Conservation (phyloP, 2,888 invertebrate species). For the Anoncus sp. region DNA sequence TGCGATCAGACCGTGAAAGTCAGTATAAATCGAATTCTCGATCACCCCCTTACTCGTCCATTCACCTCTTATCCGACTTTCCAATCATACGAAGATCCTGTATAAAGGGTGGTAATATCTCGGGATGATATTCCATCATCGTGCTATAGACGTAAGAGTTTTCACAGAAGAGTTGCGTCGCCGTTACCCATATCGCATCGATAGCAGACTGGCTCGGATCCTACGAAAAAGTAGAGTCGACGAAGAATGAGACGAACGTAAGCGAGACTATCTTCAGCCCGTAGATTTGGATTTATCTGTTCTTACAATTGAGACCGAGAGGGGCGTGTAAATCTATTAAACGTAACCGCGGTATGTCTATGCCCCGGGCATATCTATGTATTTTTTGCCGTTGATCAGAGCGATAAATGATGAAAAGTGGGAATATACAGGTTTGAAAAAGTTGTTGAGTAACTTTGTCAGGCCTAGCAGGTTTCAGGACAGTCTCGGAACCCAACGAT, state of each 20-base stretch:
- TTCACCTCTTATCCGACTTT: neutral
- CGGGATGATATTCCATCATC: conserved; percentile 38
- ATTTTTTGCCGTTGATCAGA: no score
- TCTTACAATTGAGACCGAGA: conserved; percentile 33
- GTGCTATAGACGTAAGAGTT: conserved; percentile 4
- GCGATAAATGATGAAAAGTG: no score
- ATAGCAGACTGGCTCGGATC: conserved; percentile 2
- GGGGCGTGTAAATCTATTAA: conserved; percentile 31
- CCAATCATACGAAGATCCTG: conserved; percentile 26
- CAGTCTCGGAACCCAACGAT: no score
- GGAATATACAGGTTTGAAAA: no score
- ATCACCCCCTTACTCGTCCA: neutral
- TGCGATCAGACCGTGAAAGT: neutral
- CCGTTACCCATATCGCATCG: conserved; percentile 1
- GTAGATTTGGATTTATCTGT: conserved; percentile 45
- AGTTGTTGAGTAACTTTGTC: no score
- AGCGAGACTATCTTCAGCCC: neutral
- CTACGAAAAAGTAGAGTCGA: conserved; percentile 7
- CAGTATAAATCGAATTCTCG: no score
- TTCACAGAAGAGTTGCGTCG: conserved; percentile 25
- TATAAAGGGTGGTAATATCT: conserved; percentile 36
- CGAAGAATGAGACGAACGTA: neutral
- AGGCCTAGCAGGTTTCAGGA: no score
- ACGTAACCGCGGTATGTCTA: neutral
- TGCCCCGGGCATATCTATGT: no score